These are phyloP conservation scores for Gallinago paraguaiae DNA, from an alignment of 2,113 vertebrate species.

Conservation along the genomic window DNA sequence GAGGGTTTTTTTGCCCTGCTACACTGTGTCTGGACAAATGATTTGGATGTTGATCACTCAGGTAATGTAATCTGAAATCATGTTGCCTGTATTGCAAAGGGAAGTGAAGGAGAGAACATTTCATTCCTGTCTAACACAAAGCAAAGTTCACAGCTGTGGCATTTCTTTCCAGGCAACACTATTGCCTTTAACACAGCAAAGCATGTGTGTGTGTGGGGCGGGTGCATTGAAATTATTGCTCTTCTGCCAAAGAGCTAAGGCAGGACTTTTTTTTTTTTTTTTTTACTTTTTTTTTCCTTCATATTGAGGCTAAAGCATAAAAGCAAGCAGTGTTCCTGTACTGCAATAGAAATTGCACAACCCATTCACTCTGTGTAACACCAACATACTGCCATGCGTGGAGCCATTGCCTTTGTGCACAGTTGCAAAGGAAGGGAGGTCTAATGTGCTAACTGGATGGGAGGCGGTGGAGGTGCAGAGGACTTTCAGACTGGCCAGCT, in stretches of 20 bases:
- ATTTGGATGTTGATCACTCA: slow-evolving; percentile 24
- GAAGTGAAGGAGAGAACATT: neutral
- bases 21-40: slow-evolving; percentile 25
- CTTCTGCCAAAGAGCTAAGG: neutral
- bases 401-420: neutral
- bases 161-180: neutral
- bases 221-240: neutral
- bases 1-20: neutral
- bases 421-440: neutral
- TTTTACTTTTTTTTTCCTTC: neutral
- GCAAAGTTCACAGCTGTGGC: slow-evolving; percentile 10
- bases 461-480: neutral
- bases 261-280: neutral
- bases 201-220: neutral
- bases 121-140: neutral
- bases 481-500: neutral
- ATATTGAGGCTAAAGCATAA: neutral
- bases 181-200: neutral
- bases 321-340: neutral
- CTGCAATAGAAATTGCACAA: neutral
- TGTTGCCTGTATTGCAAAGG: neutral
- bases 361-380: neutral
- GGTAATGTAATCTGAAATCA: slow-evolving; percentile 1
- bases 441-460: rapidly evolving
- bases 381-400: neutral